Percentiles rank a stretch among this genome's conserved stretches.
Evolutionary conservation across 2,888 invertebrate species (phyloP).

Genomic region (Parnassius smintheus): DNA sequence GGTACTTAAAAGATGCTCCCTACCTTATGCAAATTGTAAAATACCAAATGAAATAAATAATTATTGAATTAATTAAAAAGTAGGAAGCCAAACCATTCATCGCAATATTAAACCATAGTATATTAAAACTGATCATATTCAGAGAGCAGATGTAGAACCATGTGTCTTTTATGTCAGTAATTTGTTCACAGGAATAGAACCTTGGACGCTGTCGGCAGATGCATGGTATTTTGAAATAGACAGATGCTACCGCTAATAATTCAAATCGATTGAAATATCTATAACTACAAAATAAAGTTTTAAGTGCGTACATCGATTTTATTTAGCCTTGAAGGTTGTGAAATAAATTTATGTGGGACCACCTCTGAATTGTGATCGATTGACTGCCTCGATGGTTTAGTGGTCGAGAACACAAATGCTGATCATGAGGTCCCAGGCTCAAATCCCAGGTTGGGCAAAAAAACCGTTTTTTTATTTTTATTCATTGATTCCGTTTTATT

Average conservation of each 20-base stretch:
- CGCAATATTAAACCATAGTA: background rate
- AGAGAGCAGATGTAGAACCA: conserved; percentile 10
- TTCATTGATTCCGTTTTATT: too few relatives aligned
- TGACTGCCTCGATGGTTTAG: too few relatives aligned
- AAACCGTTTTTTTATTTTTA: too few relatives aligned
- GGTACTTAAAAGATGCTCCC: too few relatives aligned
- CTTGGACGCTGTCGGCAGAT: conserved; percentile 24
- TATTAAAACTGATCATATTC: background rate
- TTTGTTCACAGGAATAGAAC: conserved; percentile 14
- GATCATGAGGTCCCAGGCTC: too few relatives aligned
- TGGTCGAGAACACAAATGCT: too few relatives aligned
- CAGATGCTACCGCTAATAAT: conserved; percentile 20
- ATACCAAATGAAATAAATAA: too few relatives aligned
- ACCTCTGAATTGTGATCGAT: too few relatives aligned
- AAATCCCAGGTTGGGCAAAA: too few relatives aligned
- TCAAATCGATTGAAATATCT: conserved; percentile 20
- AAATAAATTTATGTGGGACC: too few relatives aligned
- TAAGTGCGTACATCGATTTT: background rate
- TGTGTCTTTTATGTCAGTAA: conserved; percentile 8
- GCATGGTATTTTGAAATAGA: conserved; percentile 18
- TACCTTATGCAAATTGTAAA: too few relatives aligned
- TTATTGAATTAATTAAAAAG: background rate
- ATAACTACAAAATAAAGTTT: conserved; percentile 15
- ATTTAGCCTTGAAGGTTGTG: background rate
- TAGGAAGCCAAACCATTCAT: background rate